phyloP scores from a whole-genome alignment of 2,113 vertebrate genomes.

The Python bivittatus region DNA sequence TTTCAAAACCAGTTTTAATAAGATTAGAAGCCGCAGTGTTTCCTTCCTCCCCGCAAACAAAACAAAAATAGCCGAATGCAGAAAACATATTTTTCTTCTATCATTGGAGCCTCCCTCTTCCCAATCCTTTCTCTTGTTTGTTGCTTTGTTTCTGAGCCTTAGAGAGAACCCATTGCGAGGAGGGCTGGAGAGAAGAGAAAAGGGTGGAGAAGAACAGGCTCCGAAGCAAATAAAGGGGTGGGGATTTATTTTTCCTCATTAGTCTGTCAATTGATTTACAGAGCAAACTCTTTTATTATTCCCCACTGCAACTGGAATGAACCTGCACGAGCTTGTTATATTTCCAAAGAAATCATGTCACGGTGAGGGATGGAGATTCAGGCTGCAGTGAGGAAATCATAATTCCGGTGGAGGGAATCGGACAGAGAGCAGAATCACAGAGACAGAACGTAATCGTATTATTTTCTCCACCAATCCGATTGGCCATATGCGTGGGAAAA shows the following conservation, averaged over 20 bases:
- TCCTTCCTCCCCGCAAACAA: neutral
- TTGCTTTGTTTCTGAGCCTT: neutral
- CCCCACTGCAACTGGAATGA: neutral
- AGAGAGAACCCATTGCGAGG: neutral
- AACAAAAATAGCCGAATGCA: neutral
- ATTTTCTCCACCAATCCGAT: neutral
- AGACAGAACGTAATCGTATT: neutral
- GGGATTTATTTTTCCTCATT: neutral
- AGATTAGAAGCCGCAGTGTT: too few relatives aligned
- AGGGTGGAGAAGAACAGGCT: neutral
- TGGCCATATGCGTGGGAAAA: neutral
- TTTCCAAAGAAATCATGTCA: neutral
- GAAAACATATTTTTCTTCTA: neutral
- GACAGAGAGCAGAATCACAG: neutral
- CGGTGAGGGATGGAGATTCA: neutral
- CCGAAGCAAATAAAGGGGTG: neutral
- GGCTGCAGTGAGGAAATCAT: neutral
- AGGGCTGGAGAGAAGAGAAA: neutral
- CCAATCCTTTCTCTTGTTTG: neutral
- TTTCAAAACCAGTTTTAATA: neutral
- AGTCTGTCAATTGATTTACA: neutral
- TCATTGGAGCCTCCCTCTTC: neutral
- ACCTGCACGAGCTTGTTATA: neutral
- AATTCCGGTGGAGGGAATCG: neutral
- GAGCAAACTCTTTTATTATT: neutral